A percentile compares a stretch with the other conserved stretches of the same genome.
Conservation (phyloP, 1,140 invertebrate species). For the Drosophila punjabiensis region DNA sequence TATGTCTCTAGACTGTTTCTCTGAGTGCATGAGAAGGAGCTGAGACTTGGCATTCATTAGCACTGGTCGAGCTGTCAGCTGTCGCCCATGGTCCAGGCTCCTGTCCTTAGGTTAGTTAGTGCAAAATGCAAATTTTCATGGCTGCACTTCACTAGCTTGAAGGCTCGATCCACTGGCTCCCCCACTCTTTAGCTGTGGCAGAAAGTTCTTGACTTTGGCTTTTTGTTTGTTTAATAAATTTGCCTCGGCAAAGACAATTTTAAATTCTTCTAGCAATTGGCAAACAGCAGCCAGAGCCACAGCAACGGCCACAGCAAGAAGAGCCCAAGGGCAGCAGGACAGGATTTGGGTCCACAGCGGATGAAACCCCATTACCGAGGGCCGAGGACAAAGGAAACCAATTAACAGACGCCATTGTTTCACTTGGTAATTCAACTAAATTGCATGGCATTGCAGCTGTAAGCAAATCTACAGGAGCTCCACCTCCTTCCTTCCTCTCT, state of each 20-base stretch:
- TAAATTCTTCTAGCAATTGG: conserved; percentile 82
- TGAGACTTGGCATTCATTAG: conserved; percentile 68
- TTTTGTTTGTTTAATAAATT: conserved; percentile 81
- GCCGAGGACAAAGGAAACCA: conserved; percentile 80
- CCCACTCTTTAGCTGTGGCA: conserved; percentile 10
- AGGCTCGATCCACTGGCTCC: conserved; percentile 47
- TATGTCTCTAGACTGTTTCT: neutral
- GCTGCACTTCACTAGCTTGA: conserved; percentile 56
- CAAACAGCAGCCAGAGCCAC: conserved; percentile 65
- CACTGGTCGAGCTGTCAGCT: conserved; percentile 71
- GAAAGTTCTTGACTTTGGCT: conserved; percentile 50
- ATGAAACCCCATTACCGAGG: conserved; percentile 62
- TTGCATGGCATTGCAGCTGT: conserved; percentile 70
- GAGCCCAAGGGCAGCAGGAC: conserved; percentile 10
- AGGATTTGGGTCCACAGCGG: conserved; percentile 50
- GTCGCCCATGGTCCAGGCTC: conserved; percentile 35
- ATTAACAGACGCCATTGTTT: conserved; percentile 83
- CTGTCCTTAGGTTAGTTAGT: conserved; percentile 74
- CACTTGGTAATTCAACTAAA: conserved; percentile 84
- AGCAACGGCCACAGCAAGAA: conserved; percentile 34
- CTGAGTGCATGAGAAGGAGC: conserved; percentile 16
- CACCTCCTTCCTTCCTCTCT: conserved; percentile 16
- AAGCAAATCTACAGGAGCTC: conserved; percentile 58
- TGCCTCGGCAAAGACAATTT: conserved; percentile 77
- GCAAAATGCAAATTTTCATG: conserved; percentile 74